These are phyloP conservation scores for Arizona elegans DNA, from an alignment of 2,113 vertebrate genomes.

Conservation along the genomic window DNA sequence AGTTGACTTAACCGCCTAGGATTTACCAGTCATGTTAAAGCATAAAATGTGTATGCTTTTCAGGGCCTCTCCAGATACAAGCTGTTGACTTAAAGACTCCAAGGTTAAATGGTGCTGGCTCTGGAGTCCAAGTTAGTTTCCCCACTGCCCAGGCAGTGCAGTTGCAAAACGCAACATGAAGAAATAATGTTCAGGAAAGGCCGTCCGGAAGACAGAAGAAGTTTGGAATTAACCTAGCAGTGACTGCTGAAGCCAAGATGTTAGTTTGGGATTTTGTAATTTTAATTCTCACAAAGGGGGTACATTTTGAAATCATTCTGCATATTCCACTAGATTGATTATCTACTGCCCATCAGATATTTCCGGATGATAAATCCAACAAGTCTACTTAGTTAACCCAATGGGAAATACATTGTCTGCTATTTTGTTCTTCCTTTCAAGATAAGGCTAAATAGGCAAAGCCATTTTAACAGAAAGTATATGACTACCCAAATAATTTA, in stretches of 20 bases:
- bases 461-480: not conserved
- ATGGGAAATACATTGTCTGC: not conserved
- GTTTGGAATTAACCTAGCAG: conserved; percentile 66
- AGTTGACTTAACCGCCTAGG: conserved; percentile 95
- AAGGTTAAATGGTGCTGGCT: conserved; percentile 84
- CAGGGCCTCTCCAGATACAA: conserved; percentile 64
- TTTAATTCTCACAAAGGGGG: accelerated
- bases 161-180: conserved; percentile 50
- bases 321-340: not conserved
- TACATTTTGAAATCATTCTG: not conserved
- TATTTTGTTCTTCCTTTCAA: not conserved
- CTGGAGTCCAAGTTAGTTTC: conserved; percentile 72
- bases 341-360: not conserved
- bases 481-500: not conserved
- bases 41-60: conserved; percentile 89
- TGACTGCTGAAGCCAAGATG: conserved; percentile 46
- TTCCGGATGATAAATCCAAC: not conserved
- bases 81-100: conserved; percentile 73
- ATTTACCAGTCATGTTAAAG: conserved; percentile 96
- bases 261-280: conserved; percentile 13
- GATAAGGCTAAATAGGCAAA: not conserved
- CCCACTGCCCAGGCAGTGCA: conserved; percentile 29
- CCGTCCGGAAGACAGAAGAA: conserved; percentile 50
- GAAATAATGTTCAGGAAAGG: conserved; percentile 55
- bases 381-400: not conserved